Conservation (phyloP, 2,888 invertebrate species). For the Notocelia uddmanniana region DNA sequence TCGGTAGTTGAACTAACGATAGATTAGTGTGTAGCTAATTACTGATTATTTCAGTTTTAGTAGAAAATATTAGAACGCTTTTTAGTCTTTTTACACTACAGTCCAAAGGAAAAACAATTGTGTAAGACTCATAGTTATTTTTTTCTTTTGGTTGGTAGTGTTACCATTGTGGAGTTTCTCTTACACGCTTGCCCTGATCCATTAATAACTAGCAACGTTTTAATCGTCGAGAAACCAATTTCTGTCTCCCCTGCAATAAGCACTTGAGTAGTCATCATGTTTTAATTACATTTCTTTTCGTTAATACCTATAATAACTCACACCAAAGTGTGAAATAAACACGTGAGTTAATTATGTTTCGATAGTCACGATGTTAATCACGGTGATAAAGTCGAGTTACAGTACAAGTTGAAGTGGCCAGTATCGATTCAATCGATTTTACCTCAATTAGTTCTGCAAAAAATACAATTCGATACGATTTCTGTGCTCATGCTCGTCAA, state of each 20-base stretch:
- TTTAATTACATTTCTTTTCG: background rate
- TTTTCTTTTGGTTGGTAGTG: constrained; percentile 3
- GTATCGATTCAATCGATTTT: background rate
- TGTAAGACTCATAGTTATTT: background rate
- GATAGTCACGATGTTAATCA: background rate
- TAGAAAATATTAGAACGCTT: constrained; percentile 21
- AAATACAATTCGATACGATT: background rate
- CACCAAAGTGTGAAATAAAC: background rate
- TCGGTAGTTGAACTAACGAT: constrained; percentile 72
- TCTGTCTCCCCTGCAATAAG: background rate
- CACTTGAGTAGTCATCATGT: background rate
- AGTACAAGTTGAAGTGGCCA: background rate
- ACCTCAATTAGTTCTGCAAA: background rate
- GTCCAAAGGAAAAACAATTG: constrained; percentile 3
- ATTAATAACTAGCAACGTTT: background rate
- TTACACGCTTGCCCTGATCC: background rate
- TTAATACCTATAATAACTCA: background rate
- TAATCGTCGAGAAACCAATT: background rate
- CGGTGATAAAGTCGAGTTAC: background rate
- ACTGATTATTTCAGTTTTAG: constrained; percentile 82
- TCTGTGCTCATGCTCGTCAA: background rate
- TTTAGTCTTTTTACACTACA: background rate
- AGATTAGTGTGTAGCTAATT: constrained; percentile 84
- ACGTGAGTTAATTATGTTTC: background rate
- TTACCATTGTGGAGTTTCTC: background rate